Percentiles rank a stretch among this genome's conserved stretches.
These are phyloP conservation scores for Rousettus leschenaultii DNA, from an alignment of 2,113 vertebrate species.

Conservation along the genomic window DNA sequence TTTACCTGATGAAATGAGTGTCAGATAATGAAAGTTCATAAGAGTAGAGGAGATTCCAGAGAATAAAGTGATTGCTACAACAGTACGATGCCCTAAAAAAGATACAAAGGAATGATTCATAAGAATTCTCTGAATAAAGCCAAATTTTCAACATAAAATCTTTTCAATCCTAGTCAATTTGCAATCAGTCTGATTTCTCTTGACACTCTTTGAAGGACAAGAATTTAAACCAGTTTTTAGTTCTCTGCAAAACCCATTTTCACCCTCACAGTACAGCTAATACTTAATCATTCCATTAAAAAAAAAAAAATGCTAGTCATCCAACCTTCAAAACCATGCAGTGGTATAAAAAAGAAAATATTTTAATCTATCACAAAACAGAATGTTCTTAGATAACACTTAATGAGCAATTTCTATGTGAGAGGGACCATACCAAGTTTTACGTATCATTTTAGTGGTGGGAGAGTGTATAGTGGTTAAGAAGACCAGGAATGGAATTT, in stretches of 20 bases:
- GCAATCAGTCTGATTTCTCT: conserved; percentile 38
- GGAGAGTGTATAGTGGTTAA: not conserved
- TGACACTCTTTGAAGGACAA: conserved; percentile 34
- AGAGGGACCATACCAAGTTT: not conserved
- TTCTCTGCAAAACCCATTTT: conserved; percentile 28
- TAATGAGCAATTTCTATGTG: not conserved
- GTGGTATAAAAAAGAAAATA: not conserved
- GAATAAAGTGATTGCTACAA: conserved; percentile 37
- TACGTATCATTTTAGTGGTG: not conserved
- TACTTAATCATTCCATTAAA: not conserved
- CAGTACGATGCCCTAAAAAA: not conserved
- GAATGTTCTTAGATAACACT: not conserved
- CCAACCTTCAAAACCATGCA: not conserved
- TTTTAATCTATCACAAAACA: not conserved
- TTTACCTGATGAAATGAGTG: conserved; percentile 40
- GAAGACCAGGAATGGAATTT: not conserved
- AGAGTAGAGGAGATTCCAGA: not conserved
- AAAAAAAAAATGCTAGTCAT: conserved; percentile 30
- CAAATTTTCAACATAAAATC: conserved; percentile 32
- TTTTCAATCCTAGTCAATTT: conserved; percentile 41
- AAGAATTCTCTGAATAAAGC: conserved; percentile 36
- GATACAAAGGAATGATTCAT: not conserved
- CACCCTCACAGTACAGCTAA: not conserved
- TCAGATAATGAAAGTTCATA: conserved; percentile 18
- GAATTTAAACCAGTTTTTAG: conserved; percentile 20